Evolutionary conservation across 2,888 invertebrate species (phyloP), one percentile per base, ranked within the genome.

Genomic region (Furcula furcula): DNA sequence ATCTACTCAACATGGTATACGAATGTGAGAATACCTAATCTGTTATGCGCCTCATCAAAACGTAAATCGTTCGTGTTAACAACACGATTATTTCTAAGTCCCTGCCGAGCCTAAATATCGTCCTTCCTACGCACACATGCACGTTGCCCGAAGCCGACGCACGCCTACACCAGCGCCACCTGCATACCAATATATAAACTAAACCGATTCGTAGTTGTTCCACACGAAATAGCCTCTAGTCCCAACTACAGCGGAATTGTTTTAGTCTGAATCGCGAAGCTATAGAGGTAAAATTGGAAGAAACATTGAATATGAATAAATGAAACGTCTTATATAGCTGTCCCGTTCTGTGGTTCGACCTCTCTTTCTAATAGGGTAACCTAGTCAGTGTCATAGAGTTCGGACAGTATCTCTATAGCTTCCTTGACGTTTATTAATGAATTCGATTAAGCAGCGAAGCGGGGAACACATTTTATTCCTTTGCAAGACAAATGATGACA

Each of bases 81-180:
- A 35, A 65, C 70, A 72, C 65, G 65, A 65, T 62, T 60, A 64
- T 65, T 62, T 59, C 61, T 44, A 45, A 59, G 56, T 86, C 88
- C 86, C 87, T 87, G 87, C 87, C 87, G 85, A 78, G 69, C 86
- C 84, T 81, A 83, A 76, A 77, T 65, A 76, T 85, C 70, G 74
- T 87, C 84, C 85, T 63, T 52, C 59, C 65, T 64, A 80, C 81
- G 69, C 81, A 76, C 76, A 69, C 64, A 57, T 42, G 33, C 47
- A 34, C 40, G 36, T 19, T 34, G 21, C 33, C 34, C 34, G 30
- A 48, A 29, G 31, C 42, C 49, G 23, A 42, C 55, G 44, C 64
- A 35, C 48, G 30, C 29, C 53, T 35, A 52, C 67, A 56, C 59
- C 61, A 61, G 56, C 66, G 62, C 66, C 69, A 59, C 61, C 53